Evolutionary conservation across 2,113 vertebrate species (phyloP), one percentile per base, ranked within the genome.

Genomic region (Cyprinodon variegatus): DNA sequence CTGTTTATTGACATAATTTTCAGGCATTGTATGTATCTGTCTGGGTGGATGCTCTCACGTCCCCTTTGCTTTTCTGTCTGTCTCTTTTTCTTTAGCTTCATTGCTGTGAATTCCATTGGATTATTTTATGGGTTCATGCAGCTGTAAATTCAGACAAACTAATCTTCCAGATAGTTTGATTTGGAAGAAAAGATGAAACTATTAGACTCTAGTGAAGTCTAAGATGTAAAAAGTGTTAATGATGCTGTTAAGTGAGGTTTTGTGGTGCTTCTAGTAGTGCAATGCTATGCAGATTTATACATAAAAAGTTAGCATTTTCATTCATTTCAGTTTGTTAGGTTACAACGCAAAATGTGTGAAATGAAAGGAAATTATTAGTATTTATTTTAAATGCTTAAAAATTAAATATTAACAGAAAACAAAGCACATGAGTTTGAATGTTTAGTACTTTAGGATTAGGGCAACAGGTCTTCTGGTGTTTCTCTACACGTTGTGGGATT

Each of bases 1-100:
- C 2, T 41, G 83, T 91, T 88, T 92, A 84, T 93, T 93, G 87
- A 90, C 86, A 85, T 79, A 79, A 81, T 81, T 78, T 81, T 68
- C 76, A 74, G 65, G 74, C 80, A 83, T 81, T 89, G 90, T 85
- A 61, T 43, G 40, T 86, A 59, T 89, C 67, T 86, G 81, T 68
- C 77, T 86, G 40, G 38, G 17, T 65, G 45, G 61, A 39, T 72
- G 61, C 45, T 62, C 72, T 78, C 72, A 68, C 74, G 78, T 86
- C 80, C 83, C 73, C 68, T 15, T 36, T 65, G 29, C 53, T 68
- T 84, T 74, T 86, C 63, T 69, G 12, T 72, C 57, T 59, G 13
- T 39, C 43, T 66, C 22, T 53, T 75, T 83, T 82, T 67, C 61
- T 61, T 74, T 66, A 62, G 60, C 65, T 79, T 70, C 14, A 71